A percentile compares a stretch with the other conserved stretches of the same genome.
Evolutionary conservation across 2,797 vertebrate genomes (phyloP).

Genomic region (Halcyon leucocephala): DNA sequence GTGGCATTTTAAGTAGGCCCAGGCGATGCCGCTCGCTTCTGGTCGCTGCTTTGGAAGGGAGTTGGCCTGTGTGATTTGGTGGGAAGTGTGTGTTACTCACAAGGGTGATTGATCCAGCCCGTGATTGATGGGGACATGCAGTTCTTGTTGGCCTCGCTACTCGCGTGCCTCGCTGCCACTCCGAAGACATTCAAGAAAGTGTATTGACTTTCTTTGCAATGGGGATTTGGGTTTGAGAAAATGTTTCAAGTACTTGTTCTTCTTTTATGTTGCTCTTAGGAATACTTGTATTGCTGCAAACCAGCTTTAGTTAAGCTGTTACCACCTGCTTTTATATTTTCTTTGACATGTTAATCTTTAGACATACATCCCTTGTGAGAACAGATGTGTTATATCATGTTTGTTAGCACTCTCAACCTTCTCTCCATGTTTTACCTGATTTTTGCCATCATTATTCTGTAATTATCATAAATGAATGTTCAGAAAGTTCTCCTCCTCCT

Average conservation of each 20-base stretch:
- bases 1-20: rapidly evolving
- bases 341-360: constrained; percentile 80
- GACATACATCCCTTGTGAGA: constrained; percentile 74
- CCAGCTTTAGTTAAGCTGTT: constrained; percentile 76
- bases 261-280: constrained; percentile 76
- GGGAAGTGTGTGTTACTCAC: not conserved
- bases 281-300: constrained; percentile 70
- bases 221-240: constrained; percentile 55
- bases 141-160: not conserved
- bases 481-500: constrained; percentile 68
- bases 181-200: not conserved
- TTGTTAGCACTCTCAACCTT: constrained; percentile 64
- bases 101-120: not conserved
- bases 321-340: constrained; percentile 80
- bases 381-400: constrained; percentile 76
- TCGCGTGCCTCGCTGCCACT: not conserved
- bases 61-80: not conserved
- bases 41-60: not conserved
- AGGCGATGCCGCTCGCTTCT: not conserved
- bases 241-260: constrained; percentile 66
- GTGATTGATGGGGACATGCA: constrained; percentile 17
- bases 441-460: constrained; percentile 67
- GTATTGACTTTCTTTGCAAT: constrained; percentile 45
- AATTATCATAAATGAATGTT: constrained; percentile 72
- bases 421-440: constrained; percentile 36